Evolutionary conservation across 2,113 vertebrate genomes (phyloP), one percentile per base, ranked within the genome.

Genomic region (Centropristis striata): DNA sequence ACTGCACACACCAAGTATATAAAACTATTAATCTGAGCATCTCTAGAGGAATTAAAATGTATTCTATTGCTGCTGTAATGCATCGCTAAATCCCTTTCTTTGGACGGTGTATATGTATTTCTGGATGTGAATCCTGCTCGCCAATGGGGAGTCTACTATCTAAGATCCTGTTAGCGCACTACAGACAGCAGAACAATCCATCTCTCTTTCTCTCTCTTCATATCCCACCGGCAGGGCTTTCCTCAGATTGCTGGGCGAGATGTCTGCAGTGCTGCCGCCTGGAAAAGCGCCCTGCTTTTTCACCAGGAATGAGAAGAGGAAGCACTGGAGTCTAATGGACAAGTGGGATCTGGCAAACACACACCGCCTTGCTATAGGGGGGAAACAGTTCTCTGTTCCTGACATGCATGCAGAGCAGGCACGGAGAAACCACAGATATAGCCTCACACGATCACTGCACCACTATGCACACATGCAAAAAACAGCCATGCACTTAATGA

Each of bases 161-260:
- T 79, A 14, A 81, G 61, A 86, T 83, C 77, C 74, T 73, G 71
- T 88, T 89, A 84, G 74, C 75, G 53, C 73, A 54, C 51, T 9
- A 57, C 77, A 59, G 46, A 25, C 73, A 81, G 68, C 80, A 85
- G 83, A 89, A 82, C 84, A 58, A 88, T 63, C 54, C 32, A 64
- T 77, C 67, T 79, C 60, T 67, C 32, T 68, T 49, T 50, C 14
- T 53, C 75, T 69, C 59, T 78, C 71, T 55, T 85, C 78, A 49
- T 61, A 59, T 84, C 70, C 57, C 37, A 75, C 42, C 10, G 47
- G 74, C 81, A 59, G 86, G 84, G 82, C 70, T 88, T 84, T 78
- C 76, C 83, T 76, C 75, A 83, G 83, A 78, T 81, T 64, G 55
- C 79, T 10, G 18, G 63, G 57, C n/a, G 44, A 87, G 70, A 90